Evolutionary conservation across 2,888 invertebrate species (phyloP), one percentile per base, ranked within the genome.

Genomic region (Drosophila paucipuncta): DNA sequence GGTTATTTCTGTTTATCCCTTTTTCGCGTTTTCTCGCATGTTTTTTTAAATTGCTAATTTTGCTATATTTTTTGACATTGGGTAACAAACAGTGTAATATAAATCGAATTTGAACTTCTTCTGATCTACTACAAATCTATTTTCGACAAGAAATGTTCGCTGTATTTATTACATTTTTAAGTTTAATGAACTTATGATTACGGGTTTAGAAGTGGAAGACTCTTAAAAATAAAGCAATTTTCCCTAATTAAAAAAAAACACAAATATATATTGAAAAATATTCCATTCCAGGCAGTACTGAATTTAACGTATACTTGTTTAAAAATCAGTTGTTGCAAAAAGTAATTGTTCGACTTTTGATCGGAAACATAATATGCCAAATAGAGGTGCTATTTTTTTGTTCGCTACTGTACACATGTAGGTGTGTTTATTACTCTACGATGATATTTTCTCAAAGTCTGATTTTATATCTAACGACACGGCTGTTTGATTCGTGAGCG

Each of bases 11-110:
- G 10, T 13, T 9, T 16, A 6, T 13, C 16, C 16, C 31, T 22
- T 57, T 67, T 52, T 13, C n/a, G 33, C 59, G 11, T 33, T 33
- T 25, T 59, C n/a, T 41, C 49, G 4, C 22, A 22, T 39, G 18
- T 18, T 31, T 6, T 28, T 35, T 58, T 22, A 2, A 33, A 37
- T 33, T 28, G 18, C 1, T 0, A 55, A 25, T 5, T 54, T 1
- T 47, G 10, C 5, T 43, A 18, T 43, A 31, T 37, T 43, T 30
- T 13, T 64, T 47, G 0, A 22, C 22, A 47, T 22, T 47, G 47
- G 22, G 7, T 47, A 7, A 7, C 4, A 22, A 4, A 22, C 13
- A 22, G 7, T 22, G 4, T 22, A 47, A 22, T 22, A 4, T 4
- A 4, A 47, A 7, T 33, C 33, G 11, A 33, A 13, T 33, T 33